Conservation (phyloP, 2,888 invertebrate species). For the Aleiodes testaceus region DNA sequence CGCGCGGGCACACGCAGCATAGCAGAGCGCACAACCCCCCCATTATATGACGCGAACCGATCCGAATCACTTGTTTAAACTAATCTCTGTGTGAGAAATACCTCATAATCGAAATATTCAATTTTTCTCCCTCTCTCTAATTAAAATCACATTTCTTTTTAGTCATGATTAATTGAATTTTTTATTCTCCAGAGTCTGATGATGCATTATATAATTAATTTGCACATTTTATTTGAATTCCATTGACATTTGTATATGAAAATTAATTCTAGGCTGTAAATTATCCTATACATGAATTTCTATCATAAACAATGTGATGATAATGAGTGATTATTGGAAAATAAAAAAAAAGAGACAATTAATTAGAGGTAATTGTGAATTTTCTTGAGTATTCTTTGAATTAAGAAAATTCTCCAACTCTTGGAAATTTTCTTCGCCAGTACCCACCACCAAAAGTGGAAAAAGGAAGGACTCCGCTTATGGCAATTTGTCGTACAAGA, state of each 20-base stretch:
- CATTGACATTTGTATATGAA: slow-evolving; percentile 27
- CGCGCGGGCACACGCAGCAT: slow-evolving; percentile 1
- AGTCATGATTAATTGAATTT: too few species aligned
- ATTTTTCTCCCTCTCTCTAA: too few species aligned
- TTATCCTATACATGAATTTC: neutral
- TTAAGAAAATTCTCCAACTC: neutral
- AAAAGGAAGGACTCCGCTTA: slow-evolving; percentile 9
- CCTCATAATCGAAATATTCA: slow-evolving; percentile 6
- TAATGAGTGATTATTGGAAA: neutral
- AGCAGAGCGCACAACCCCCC: neutral
- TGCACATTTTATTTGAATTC: slow-evolving; percentile 19
- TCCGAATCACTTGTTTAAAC: slow-evolving; percentile 62
- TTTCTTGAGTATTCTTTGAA: too few species aligned
- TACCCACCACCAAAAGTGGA: neutral
- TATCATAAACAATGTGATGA: neutral
- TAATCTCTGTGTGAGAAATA: slow-evolving; percentile 63
- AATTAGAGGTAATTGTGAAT: too few species aligned
- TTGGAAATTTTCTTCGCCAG: neutral
- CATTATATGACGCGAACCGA: slow-evolving; percentile 50
- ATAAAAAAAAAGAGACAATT: neutral
- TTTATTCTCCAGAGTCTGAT: too few species aligned
- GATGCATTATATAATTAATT: too few species aligned
- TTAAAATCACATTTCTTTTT: too few species aligned
- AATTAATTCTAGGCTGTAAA: slow-evolving; percentile 18
- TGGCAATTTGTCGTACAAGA: slow-evolving; percentile 26